Conservation (phyloP, 2,888 invertebrate genomes). For the Lasioglossum lativentre region DNA sequence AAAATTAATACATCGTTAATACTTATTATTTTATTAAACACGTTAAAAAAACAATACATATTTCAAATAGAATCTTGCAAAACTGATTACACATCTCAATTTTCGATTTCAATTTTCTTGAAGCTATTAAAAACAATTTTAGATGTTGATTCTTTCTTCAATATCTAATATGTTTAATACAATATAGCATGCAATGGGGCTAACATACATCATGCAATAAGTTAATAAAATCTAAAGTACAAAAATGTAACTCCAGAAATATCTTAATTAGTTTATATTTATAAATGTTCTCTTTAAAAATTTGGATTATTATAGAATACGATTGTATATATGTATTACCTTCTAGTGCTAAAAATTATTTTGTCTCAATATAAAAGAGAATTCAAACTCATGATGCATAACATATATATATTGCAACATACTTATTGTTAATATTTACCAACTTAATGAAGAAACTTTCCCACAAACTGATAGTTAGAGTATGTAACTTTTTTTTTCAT, state of each 20-base stretch:
- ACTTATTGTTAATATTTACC: slow-evolving; percentile 36
- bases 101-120: too few species aligned
- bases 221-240: slow-evolving; percentile 16
- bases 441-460: slow-evolving; percentile 40
- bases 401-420: slow-evolving; percentile 26
- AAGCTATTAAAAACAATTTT: slow-evolving; percentile 14
- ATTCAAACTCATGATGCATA: slow-evolving; percentile 13
- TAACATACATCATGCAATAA: slow-evolving; percentile 22
- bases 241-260: not conserved
- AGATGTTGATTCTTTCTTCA: slow-evolving; percentile 18
- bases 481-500: slow-evolving; percentile 33
- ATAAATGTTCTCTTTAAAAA: slow-evolving; percentile 14
- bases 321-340: slow-evolving; percentile 6
- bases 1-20: slow-evolving; percentile 76
- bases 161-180: slow-evolving; percentile 7
- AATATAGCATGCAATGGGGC: slow-evolving; percentile 29
- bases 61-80: slow-evolving; percentile 57
- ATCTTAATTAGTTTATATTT: slow-evolving; percentile 16
- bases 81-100: slow-evolving; percentile 46
- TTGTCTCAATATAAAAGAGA: slow-evolving; percentile 18
- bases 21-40: slow-evolving; percentile 85
- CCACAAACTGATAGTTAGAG: slow-evolving; percentile 42
- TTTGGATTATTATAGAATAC: slow-evolving; percentile 18
- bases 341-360: slow-evolving; percentile 26
- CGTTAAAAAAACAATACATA: slow-evolving; percentile 76